phyloP scores from a whole-genome alignment of 2,797 vertebrate species.

The Aratinga solstitialis region DNA sequence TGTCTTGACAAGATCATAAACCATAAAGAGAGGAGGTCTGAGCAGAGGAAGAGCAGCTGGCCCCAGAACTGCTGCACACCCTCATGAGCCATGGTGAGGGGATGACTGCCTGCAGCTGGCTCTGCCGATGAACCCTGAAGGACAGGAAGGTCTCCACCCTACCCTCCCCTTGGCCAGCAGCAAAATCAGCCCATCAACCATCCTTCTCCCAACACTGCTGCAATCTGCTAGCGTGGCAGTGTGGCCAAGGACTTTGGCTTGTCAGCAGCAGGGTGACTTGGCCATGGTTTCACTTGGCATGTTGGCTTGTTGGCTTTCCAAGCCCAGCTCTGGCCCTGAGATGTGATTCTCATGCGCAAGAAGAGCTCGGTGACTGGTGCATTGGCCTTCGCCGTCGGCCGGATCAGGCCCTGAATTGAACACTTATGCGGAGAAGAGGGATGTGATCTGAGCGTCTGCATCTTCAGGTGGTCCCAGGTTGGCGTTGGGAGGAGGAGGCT shows the following conservation, averaged over 20 bases:
- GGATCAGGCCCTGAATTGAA: not conserved
- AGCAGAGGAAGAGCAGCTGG: not conserved
- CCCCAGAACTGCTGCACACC: not conserved
- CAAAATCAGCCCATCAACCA: not conserved
- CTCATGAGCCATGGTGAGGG: rapidly evolving
- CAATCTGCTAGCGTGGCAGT: not conserved
- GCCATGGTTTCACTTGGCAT: not conserved
- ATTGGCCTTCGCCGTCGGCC: rapidly evolving
- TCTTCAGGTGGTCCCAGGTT: not conserved
- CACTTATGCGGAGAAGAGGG: not conserved
- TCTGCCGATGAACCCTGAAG: not conserved
- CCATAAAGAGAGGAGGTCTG: not conserved
- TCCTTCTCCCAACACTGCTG: not conserved
- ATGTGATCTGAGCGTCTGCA: not conserved
- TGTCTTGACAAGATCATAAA: not conserved
- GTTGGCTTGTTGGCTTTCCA: not conserved
- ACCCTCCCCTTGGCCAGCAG: not conserved
- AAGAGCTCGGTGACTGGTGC: not conserved
- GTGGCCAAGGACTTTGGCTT: not conserved
- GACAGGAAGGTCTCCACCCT: not conserved
- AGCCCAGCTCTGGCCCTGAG: not conserved
- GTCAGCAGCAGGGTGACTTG: not conserved
- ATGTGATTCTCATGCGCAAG: not conserved
- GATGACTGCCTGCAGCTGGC: not conserved
- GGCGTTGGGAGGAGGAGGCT: not conserved